Conservation (phyloP, 2,113 vertebrate species). For the Paralichthys olivaceus region DNA sequence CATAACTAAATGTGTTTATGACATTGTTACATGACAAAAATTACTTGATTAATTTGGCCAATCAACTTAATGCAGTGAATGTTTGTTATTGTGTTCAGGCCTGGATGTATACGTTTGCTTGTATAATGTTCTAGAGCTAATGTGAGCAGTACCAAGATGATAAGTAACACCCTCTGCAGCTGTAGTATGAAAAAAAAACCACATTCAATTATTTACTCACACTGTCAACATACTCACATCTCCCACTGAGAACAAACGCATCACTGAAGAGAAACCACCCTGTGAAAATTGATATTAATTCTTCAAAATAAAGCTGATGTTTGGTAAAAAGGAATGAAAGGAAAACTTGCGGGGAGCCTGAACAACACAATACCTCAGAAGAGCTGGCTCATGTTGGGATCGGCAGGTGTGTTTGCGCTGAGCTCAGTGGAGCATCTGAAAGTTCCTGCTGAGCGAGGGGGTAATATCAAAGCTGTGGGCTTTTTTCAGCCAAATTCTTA, state of each 20-base stretch:
- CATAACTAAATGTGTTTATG: too few species aligned
- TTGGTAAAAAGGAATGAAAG: slow-evolving; percentile 3
- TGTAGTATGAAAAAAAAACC: not conserved
- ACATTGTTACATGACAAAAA: too few species aligned
- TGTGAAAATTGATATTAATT: slow-evolving; percentile 15
- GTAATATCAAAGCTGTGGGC: not conserved
- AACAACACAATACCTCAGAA: slow-evolving; percentile 9
- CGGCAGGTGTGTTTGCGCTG: slow-evolving; percentile 27
- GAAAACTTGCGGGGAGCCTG: slow-evolving; percentile 1
- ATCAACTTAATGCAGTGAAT: too few species aligned
- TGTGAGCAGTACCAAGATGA: not conserved
- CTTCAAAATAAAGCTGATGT: not conserved
- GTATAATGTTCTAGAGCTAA: not conserved
- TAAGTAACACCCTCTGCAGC: not conserved
- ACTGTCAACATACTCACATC: not conserved
- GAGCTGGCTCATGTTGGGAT: slow-evolving; percentile 21
- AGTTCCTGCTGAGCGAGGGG: not conserved
- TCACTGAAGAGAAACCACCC: not conserved
- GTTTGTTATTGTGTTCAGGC: not conserved
- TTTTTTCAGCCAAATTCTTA: not conserved
- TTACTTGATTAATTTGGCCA: too few species aligned
- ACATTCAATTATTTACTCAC: not conserved
- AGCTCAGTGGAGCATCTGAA: slow-evolving; percentile 2
- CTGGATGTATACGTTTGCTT: not conserved
- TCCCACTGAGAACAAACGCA: slow-evolving; percentile 6